Percentiles rank a stretch among this genome's conserved stretches.
Evolutionary conservation across 2,113 vertebrate species (phyloP).

Genomic region (Cygnus buccinator): DNA sequence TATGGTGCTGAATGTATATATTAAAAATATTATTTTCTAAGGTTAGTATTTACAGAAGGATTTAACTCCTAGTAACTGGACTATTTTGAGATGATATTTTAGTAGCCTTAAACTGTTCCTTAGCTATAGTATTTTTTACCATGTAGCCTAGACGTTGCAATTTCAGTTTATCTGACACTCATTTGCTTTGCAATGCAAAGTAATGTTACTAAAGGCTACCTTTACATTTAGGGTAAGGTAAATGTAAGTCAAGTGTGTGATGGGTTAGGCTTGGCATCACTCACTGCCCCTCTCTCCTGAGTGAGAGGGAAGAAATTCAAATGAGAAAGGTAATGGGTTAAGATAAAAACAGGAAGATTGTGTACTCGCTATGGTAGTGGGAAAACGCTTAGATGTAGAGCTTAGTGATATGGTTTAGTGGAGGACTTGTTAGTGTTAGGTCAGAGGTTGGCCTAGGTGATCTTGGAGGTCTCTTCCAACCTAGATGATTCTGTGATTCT

Average conservation of each 20-base stretch:
- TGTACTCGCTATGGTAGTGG: not conserved
- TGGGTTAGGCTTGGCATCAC: rapidly evolving
- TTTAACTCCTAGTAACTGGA: not conserved
- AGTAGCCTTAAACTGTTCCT: not conserved
- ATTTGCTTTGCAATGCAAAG: not conserved
- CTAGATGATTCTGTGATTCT: no score
- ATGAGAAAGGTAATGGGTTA: not conserved
- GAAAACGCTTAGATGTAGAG: no score
- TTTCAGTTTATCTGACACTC: not conserved
- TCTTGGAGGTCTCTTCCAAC: no score
- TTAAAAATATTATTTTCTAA: not conserved
- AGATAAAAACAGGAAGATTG: not conserved
- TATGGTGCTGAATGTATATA: not conserved
- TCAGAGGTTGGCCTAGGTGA: no score
- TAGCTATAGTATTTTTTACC: not conserved
- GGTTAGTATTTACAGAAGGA: not conserved
- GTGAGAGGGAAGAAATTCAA: not conserved
- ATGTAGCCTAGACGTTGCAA: not conserved
- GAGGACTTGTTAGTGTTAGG: no score
- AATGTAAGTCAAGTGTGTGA: not conserved
- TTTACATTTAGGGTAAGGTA: not conserved
- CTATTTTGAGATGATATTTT: not conserved
- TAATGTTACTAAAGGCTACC: not conserved
- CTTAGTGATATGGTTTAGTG: no score
- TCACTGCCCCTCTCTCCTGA: not conserved